Base-by-base conservation (phyloP, 2,113 vertebrate genomes). In the Ictalurus punctatus region DNA sequence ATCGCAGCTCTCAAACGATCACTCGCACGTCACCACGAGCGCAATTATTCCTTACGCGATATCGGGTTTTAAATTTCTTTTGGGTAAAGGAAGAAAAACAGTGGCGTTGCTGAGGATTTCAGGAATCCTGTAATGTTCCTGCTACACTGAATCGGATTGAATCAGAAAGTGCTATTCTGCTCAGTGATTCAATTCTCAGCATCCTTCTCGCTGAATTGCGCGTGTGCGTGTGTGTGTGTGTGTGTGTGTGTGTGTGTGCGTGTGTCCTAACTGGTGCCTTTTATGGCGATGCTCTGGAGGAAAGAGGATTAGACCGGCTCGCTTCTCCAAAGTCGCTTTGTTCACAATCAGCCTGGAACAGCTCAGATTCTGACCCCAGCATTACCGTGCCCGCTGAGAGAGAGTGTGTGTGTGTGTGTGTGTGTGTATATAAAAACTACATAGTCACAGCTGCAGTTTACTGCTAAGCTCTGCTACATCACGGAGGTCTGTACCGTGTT, bases 331-430 rank as follows among this genome's bases (percentile, higher is more conserved):
- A 94, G 92, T 91, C 89, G 93, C 93, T 94, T 94, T 95, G 93
- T 95, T 95, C 92, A 93, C 92, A 92, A 92, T 88, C 89, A 92
- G 92, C 94, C 92, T 93, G 86, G 95, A 94, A 95, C 95, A 93
- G 95, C 92, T 94, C 71, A 91, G 91, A 93, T 93, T 94, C 93
- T 84, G 89, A 92, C 92, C 92, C 91, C 90, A 91, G 90, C 90
- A 65, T 83, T 85, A 74, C 71, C 48, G n/a, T 81, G 48, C 67
- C 69, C 27, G 34, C 30, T 52, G 83, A 59, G 58, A 59, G 58
- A 19, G 58, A 19, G 56, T 19, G 58, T 9, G 61, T 27, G 67
- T 8, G 48, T 63, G 52, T 27, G 63, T 25, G 74, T 61, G 85
- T 86, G 85, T 44, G n/a, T 63, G 84, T 85, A 65, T 34, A 19